Conservation (phyloP, 2,113 vertebrate genomes). For the Psilopsiagon aymara region DNA sequence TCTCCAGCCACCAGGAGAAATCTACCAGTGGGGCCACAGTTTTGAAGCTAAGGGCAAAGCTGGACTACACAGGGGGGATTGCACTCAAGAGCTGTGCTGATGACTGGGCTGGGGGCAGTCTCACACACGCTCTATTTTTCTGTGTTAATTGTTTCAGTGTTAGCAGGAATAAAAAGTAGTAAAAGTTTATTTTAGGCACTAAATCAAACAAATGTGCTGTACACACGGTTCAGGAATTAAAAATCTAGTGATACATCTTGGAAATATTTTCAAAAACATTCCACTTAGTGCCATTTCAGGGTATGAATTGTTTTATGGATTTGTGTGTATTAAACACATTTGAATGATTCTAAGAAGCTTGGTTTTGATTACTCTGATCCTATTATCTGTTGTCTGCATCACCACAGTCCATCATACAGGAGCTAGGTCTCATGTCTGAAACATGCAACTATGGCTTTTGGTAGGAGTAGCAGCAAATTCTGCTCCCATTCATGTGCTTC, state of each 20-base stretch:
- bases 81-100: not conserved
- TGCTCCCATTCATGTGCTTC: not conserved
- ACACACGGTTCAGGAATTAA: conserved; percentile 26
- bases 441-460: not conserved
- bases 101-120: not conserved
- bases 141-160: conserved; percentile 12
- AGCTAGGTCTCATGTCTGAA: not conserved
- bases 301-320: conserved; percentile 16
- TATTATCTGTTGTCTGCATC: not conserved
- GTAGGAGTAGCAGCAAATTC: not conserved
- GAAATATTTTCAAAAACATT: conserved; percentile 29
- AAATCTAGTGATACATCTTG: conserved; percentile 32
- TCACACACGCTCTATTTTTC: not conserved
- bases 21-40: not conserved
- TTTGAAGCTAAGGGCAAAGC: not conserved
- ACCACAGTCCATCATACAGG: not conserved
- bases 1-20: not conserved
- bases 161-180: conserved; percentile 30
- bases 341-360: not conserved
- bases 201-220: conserved; percentile 45
- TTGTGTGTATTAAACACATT: conserved; percentile 15
- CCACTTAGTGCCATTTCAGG: not conserved
- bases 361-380: not conserved
- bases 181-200: conserved; percentile 38
- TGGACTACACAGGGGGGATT: not conserved